Conservation (phyloP, 2,888 invertebrate species). For the Volucella bombylans region DNA sequence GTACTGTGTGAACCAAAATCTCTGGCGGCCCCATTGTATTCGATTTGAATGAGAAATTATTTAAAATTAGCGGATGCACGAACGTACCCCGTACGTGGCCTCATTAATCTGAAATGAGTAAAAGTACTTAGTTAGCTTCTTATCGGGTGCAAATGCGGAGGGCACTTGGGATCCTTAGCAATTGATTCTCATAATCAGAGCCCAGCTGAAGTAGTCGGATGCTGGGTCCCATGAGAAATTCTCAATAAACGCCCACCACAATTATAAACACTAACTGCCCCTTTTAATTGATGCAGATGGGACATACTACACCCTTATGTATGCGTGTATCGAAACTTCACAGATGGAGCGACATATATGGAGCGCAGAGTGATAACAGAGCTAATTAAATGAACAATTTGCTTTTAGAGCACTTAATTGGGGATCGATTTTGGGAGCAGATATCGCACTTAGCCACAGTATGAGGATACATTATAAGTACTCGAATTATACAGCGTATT, state of each 20-base stretch:
- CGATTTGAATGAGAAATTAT: constrained; percentile 65
- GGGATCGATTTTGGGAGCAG: not conserved
- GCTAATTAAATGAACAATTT: constrained; percentile 41
- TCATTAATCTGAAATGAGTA: constrained; percentile 56
- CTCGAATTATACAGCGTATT: not conserved
- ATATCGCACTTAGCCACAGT: constrained; percentile 5
- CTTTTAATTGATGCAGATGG: constrained; percentile 63
- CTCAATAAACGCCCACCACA: constrained; percentile 62
- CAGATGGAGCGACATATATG: not conserved
- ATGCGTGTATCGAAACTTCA: constrained; percentile 7
- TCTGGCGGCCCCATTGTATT: constrained; percentile 50
- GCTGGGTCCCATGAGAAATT: constrained; percentile 61
- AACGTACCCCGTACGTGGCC: constrained; percentile 39
- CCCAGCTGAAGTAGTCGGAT: constrained; percentile 41
- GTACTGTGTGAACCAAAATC: constrained; percentile 65
- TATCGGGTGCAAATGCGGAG: constrained; percentile 69
- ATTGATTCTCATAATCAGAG: constrained; percentile 53
- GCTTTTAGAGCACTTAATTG: constrained; percentile 43
- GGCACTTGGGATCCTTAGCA: constrained; percentile 61
- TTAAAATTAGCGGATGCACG: constrained; percentile 69
- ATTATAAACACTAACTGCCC: constrained; percentile 55
- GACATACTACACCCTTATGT: constrained; percentile 24
- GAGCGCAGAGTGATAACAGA: constrained; percentile 32
- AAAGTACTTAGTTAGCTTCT: constrained; percentile 70
- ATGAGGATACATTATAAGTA: not conserved